Conservation (phyloP, 1,140 invertebrate species). For the Leptopilina boulardi region DNA sequence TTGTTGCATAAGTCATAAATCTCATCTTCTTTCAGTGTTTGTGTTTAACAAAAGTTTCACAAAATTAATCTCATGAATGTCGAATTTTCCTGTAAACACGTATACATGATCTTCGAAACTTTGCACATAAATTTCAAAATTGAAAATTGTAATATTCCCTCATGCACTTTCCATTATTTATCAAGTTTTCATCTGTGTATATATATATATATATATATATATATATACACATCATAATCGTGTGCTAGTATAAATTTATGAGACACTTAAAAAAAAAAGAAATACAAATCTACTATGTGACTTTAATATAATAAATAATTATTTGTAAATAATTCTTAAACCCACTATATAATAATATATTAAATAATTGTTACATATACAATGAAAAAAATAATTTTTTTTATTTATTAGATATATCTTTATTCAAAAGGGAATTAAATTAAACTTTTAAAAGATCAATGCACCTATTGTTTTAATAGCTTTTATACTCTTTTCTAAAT, state of each 20-base stretch:
- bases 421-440: background rate
- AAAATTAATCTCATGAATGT: background rate
- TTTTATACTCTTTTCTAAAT: background rate
- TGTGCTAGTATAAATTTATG: too few relatives aligned
- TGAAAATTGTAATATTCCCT: background rate
- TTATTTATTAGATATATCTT: too few relatives aligned
- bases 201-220: too few relatives aligned
- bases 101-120: background rate
- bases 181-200: background rate
- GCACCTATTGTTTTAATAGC: constrained; percentile 8
- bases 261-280: too few relatives aligned
- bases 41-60: background rate
- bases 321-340: too few relatives aligned
- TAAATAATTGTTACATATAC: too few relatives aligned
- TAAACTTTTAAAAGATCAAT: background rate
- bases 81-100: background rate
- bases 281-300: too few relatives aligned
- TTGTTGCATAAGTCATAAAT: constrained; percentile 17
- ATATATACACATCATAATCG: too few relatives aligned
- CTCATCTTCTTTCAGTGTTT: background rate
- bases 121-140: background rate
- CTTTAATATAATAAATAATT: too few relatives aligned
- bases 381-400: too few relatives aligned
- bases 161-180: background rate
- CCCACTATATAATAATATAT: too few relatives aligned